These are phyloP conservation scores for Chloroceryle aenea DNA, from an alignment of 2,113 vertebrate genomes.

Conservation along the genomic window DNA sequence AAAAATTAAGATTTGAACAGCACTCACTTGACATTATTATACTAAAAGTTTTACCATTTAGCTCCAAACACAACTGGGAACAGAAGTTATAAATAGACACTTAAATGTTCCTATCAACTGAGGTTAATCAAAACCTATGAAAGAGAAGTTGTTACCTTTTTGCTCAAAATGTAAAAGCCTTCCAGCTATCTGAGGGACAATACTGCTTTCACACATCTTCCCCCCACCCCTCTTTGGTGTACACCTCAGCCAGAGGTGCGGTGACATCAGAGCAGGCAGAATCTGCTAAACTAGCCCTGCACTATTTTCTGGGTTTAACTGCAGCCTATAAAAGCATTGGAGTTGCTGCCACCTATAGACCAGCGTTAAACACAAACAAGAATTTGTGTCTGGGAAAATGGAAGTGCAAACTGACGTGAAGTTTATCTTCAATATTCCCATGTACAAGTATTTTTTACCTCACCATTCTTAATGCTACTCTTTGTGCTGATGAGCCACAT, in stretches of 20 bases:
- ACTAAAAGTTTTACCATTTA: background rate
- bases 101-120: background rate
- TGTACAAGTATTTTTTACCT: background rate
- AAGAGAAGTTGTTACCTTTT: background rate
- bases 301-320: background rate
- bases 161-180: background rate
- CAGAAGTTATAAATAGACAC: background rate
- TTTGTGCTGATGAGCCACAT: background rate
- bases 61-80: background rate
- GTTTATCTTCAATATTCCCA: background rate
- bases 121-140: background rate
- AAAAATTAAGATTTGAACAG: background rate
- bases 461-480: background rate
- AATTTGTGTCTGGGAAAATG: background rate
- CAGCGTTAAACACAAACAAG: background rate
- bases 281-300: background rate
- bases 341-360: constrained; percentile 62
- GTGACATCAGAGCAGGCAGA: background rate
- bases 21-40: background rate
- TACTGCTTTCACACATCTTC: background rate
- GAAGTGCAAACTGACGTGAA: background rate
- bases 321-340: background rate
- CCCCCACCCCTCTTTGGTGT: background rate
- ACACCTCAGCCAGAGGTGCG: background rate
- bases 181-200: background rate